phyloP scores from a whole-genome alignment of 64 coral and sea anemone species.

The Cladopsammia gracilis region DNA sequence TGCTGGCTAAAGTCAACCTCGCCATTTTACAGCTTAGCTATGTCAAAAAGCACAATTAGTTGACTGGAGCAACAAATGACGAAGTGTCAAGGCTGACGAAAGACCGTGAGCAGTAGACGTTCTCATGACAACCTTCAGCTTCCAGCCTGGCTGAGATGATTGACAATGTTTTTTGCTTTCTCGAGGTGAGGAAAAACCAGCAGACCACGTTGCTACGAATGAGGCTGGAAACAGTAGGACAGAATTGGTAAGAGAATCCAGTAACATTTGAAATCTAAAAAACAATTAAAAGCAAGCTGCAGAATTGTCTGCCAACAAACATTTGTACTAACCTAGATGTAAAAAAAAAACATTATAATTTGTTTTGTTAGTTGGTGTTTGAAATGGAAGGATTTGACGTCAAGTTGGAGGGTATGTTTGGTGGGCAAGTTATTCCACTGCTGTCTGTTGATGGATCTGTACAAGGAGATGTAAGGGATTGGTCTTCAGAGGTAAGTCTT shows the following conservation, averaged over 20 bases:
- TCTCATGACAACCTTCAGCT: no score
- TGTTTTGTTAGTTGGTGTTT: constrained; percentile 76
- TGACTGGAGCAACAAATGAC: no score
- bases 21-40: no score
- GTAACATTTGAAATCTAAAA: neutral
- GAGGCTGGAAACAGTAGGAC: neutral
- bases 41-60: no score
- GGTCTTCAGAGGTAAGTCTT: constrained; percentile 81
- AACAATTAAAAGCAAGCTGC: no score
- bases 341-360: neutral
- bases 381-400: constrained; percentile 92
- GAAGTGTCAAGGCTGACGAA: no score
- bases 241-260: neutral
- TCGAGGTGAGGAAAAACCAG: constrained; percentile 1
- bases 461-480: constrained; percentile 88
- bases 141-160: no score
- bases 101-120: no score
- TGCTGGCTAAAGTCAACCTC: no score
- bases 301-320: no score
- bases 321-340: no score
- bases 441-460: constrained; percentile 84
- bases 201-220: neutral
- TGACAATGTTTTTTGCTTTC: neutral
- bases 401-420: constrained; percentile 86
- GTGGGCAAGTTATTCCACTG: constrained; percentile 81